These are phyloP conservation scores for Turritopsis dohrnii DNA, from an alignment of 30 jellyfish, hydroid and myxozoan genomes.

Conservation along the genomic window DNA sequence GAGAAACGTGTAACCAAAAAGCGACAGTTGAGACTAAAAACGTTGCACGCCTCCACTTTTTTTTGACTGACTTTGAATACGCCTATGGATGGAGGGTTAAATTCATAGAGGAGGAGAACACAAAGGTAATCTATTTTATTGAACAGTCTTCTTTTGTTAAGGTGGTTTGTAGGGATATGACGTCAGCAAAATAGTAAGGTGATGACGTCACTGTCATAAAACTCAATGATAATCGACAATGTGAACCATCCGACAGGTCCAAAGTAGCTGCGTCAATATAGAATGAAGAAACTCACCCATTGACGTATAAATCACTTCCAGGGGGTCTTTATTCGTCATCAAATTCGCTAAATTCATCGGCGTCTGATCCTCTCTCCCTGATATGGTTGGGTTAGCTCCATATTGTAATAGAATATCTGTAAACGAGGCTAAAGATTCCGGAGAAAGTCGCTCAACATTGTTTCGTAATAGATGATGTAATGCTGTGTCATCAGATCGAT, in stretches of 20 bases:
- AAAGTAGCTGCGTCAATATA: not conserved
- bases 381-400: constrained; percentile 44
- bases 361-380: constrained; percentile 44
- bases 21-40: not conserved
- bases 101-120: no score
- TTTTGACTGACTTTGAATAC: no score
- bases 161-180: no score
- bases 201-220: no score
- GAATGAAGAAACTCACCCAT: constrained; percentile 33
- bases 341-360: constrained; percentile 45
- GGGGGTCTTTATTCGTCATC: constrained; percentile 16
- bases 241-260: not conserved
- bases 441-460: constrained; percentile 18
- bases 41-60: no score
- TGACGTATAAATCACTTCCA: constrained; percentile 29
- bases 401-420: constrained; percentile 53
- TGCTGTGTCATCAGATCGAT: constrained; percentile 42
- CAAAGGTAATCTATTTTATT: no score
- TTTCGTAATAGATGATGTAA: constrained; percentile 47
- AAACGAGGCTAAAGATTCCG: constrained; percentile 34
- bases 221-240: no score
- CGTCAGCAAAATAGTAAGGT: no score
- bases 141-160: no score
- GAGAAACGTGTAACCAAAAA: no score
- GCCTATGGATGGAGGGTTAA: no score